Conservation (phyloP, 2,113 vertebrate genomes). For the Aegithalos caudatus region DNA sequence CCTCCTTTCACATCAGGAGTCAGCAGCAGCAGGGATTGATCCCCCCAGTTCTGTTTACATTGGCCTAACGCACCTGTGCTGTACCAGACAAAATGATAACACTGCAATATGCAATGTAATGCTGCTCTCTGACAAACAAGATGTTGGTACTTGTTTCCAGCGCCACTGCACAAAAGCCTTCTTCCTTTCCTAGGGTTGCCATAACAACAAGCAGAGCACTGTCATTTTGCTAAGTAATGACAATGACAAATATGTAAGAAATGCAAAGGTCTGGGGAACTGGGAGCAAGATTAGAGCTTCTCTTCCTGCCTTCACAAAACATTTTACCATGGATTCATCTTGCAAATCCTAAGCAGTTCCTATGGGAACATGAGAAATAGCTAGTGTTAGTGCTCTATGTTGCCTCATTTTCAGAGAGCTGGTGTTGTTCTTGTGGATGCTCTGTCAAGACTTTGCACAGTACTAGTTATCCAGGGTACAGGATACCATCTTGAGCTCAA, state of each 20-base stretch:
- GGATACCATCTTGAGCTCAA: neutral
- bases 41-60: neutral
- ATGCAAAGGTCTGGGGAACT: constrained; percentile 13
- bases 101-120: neutral
- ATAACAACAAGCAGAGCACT: constrained; percentile 4
- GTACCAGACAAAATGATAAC: neutral
- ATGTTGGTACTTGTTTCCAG: neutral
- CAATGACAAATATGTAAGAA: constrained; percentile 47
- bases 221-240: constrained; percentile 46
- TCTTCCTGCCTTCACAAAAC: constrained; percentile 29
- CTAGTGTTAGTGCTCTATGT: neutral
- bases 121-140: constrained; percentile 9
- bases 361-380: constrained; percentile 27
- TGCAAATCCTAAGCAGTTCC: constrained; percentile 4
- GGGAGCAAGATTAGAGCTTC: constrained; percentile 15
- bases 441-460: neutral
- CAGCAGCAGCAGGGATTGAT: neutral
- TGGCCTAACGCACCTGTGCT: neutral
- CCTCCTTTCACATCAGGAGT: neutral
- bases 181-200: neutral
- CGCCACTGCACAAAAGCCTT: neutral
- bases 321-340: constrained; percentile 35
- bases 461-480: neutral
- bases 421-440: neutral
- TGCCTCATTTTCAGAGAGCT: constrained; percentile 10